A percentile compares a stretch with the other conserved stretches of the same genome.
Evolutionary conservation across 2,888 invertebrate species (phyloP).

Genomic region (Microchrysa polita): DNA sequence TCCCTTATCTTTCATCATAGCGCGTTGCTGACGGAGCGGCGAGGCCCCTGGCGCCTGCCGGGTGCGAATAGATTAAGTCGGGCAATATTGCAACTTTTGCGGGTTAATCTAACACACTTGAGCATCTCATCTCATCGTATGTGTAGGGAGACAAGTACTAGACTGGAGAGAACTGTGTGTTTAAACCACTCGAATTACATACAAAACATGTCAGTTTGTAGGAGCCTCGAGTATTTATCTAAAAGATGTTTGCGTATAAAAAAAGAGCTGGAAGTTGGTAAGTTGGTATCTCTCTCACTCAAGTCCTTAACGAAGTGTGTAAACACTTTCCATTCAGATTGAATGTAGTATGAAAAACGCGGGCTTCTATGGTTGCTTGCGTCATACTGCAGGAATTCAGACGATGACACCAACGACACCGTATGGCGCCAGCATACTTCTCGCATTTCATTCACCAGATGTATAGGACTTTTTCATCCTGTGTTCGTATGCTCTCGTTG

Average conservation of each 20-base stretch:
- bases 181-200: constrained; percentile 46
- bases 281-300: constrained; percentile 28
- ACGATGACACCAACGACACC: neutral
- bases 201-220: too few relatives aligned
- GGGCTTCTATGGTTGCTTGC: constrained; percentile 18
- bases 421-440: neutral
- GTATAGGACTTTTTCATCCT: constrained; percentile 22
- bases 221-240: constrained; percentile 43
- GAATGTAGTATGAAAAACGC: constrained; percentile 37
- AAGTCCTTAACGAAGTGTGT: constrained; percentile 48
- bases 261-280: too few relatives aligned
- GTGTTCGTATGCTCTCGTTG: too few relatives aligned
- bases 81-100: neutral
- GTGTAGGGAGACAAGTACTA: neutral
- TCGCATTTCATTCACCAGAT: neutral
- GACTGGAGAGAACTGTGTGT: too few relatives aligned
- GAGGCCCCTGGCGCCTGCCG: too few relatives aligned
- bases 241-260: constrained; percentile 19
- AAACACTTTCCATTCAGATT: constrained; percentile 47
- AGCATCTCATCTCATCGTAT: neutral
- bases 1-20: neutral
- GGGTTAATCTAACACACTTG: neutral
- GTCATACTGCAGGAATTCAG: neutral
- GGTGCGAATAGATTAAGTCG: neutral
- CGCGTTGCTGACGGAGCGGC: too few relatives aligned